These are phyloP conservation scores for Ladona fulva DNA, from an alignment of 1,140 invertebrate genomes.

Conservation along the genomic window DNA sequence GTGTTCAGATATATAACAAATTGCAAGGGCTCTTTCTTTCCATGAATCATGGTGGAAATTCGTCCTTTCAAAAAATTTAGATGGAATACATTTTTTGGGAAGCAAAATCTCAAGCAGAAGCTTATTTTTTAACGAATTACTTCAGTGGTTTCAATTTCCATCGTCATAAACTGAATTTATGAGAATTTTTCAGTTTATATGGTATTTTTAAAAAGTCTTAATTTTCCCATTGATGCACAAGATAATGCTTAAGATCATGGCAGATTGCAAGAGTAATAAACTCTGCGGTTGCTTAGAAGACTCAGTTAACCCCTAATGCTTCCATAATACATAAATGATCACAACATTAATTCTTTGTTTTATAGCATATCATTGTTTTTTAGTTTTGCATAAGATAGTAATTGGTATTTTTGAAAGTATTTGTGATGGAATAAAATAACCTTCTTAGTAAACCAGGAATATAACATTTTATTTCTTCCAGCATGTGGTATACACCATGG, in stretches of 20 bases:
- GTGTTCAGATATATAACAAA: background rate
- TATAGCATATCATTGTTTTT: too few relatives aligned
- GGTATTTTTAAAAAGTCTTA: too few relatives aligned
- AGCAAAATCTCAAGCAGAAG: background rate
- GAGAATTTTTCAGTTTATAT: too few relatives aligned
- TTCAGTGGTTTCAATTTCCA: too few relatives aligned
- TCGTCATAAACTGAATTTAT: too few relatives aligned
- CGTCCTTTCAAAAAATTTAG: background rate
- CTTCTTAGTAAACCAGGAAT: background rate
- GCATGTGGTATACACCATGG: background rate
- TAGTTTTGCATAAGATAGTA: background rate
- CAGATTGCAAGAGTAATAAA: too few relatives aligned
- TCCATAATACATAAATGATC: too few relatives aligned
- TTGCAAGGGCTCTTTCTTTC: background rate
- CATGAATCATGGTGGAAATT: background rate
- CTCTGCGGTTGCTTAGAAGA: too few relatives aligned
- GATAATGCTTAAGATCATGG: too few relatives aligned
- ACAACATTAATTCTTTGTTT: too few relatives aligned
- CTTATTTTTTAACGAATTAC: background rate
- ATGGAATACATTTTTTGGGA: background rate
- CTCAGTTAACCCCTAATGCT: too few relatives aligned
- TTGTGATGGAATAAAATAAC: background rate
- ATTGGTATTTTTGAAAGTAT: background rate
- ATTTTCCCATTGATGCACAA: too few relatives aligned
- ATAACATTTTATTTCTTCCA: background rate